Percentiles rank a stretch among this genome's conserved stretches.
Conservation (phyloP, 2,797 vertebrate genomes). For the Momotus momota region DNA sequence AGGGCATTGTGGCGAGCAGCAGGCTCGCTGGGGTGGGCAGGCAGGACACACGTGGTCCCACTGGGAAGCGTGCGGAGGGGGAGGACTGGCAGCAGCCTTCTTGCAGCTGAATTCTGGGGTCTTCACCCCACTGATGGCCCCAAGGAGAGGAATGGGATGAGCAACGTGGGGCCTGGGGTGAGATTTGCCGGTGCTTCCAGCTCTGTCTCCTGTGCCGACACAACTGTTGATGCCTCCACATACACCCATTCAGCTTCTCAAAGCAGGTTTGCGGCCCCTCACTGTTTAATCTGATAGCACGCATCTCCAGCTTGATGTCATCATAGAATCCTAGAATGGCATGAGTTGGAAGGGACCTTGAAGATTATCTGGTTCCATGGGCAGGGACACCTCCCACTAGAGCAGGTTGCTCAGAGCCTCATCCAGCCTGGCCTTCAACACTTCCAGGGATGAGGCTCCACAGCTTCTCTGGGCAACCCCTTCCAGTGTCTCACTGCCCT, state of each 20-base stretch:
- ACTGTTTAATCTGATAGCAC: accelerated
- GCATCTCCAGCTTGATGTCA: background rate
- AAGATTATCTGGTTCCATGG: no score
- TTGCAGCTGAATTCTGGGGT: background rate
- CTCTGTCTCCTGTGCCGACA: background rate
- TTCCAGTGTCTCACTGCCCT: no score
- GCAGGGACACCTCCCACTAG: no score
- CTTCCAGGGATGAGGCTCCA: no score
- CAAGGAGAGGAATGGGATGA: background rate
- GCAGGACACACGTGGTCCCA: background rate
- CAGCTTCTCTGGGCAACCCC: no score
- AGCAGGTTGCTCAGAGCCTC: no score
- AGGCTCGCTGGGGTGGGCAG: background rate
- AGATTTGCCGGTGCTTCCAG: background rate
- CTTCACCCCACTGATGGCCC: background rate
- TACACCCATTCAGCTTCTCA: accelerated
- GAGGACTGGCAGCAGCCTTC: background rate
- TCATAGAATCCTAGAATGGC: no score
- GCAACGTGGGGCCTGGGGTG: background rate
- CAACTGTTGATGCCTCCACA: accelerated
- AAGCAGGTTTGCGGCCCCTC: background rate
- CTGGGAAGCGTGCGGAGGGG: background rate
- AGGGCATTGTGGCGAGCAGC: background rate
- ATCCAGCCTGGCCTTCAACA: no score
- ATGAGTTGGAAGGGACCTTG: no score